phyloP scores from a whole-genome alignment of 2,113 vertebrate species.

The Aegypius monachus region DNA sequence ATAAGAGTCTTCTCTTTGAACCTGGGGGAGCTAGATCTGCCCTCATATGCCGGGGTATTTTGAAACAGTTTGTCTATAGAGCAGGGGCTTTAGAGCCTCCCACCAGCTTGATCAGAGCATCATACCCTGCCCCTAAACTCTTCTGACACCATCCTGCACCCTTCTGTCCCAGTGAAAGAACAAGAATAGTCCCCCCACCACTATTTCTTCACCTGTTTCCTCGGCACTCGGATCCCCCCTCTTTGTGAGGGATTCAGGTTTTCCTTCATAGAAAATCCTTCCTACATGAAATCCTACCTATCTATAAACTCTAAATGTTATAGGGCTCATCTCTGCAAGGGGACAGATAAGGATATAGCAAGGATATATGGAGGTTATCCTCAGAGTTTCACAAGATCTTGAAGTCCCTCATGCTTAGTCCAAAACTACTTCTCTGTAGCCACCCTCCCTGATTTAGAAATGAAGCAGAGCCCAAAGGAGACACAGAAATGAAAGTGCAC shows the following conservation, averaged over 20 bases:
- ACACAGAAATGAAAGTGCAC: background rate
- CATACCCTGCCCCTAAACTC: background rate
- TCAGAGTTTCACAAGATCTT: background rate
- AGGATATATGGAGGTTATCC: background rate
- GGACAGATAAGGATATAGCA: background rate
- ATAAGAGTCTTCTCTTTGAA: background rate
- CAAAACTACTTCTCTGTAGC: background rate
- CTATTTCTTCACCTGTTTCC: background rate
- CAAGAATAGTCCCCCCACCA: background rate
- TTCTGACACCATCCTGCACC: background rate
- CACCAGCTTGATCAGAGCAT: background rate
- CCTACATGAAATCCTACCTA: background rate
- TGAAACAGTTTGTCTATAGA: background rate
- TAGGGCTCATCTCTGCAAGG: background rate
- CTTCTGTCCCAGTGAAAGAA: background rate
- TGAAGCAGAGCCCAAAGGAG: background rate
- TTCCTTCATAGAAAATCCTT: background rate
- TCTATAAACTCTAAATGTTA: background rate
- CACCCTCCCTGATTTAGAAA: background rate
- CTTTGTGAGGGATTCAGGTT: background rate
- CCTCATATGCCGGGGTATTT: rapidly evolving
- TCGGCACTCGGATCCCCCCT: background rate
- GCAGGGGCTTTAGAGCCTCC: background rate
- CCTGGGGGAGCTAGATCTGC: background rate
- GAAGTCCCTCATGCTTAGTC: background rate